These are phyloP conservation scores for Acrocera orbiculus DNA, from an alignment of 2,888 invertebrate species.

Conservation along the genomic window DNA sequence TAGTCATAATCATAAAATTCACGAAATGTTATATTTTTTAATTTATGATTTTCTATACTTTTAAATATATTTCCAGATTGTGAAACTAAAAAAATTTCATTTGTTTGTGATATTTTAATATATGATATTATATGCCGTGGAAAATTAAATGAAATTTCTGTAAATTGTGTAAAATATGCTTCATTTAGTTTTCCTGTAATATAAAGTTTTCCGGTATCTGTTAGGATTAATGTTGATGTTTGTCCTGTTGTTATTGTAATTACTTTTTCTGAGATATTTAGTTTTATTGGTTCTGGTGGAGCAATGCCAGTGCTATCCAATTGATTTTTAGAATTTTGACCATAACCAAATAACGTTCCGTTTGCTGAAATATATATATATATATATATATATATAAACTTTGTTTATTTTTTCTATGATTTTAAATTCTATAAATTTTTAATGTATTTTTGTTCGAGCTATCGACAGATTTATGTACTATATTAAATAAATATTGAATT, in stretches of 20 bases:
- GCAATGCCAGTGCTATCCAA: conserved; percentile 15
- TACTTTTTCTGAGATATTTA: conserved; percentile 21
- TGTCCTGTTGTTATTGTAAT: conserved; percentile 27
- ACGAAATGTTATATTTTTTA: conserved; percentile 27
- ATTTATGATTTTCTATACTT: conserved; percentile 24
- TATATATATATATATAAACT: no score
- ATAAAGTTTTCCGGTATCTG: conserved; percentile 23
- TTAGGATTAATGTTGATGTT: conserved; percentile 26
- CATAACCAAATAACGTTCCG: conserved; percentile 28
- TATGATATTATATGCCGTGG: conserved; percentile 23
- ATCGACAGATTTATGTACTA: no score
- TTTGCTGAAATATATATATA: conserved; percentile 16
- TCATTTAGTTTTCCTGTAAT: conserved; percentile 26
- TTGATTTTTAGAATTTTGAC: conserved; percentile 23
- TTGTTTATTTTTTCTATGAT: no score
- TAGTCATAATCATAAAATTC: conserved; percentile 29
- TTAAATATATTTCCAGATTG: conserved; percentile 27
- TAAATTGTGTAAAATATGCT: conserved; percentile 25
- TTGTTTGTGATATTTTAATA: conserved; percentile 27
- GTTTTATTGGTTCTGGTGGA: conserved; percentile 21
- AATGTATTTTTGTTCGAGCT: no score
- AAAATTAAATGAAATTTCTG: conserved; percentile 26
- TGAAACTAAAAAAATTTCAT: conserved; percentile 28
- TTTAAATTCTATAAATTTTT: no score
- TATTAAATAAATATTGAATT: no score